phyloP scores from a whole-genome alignment of 2,113 vertebrate genomes.

The Natator depressus region DNA sequence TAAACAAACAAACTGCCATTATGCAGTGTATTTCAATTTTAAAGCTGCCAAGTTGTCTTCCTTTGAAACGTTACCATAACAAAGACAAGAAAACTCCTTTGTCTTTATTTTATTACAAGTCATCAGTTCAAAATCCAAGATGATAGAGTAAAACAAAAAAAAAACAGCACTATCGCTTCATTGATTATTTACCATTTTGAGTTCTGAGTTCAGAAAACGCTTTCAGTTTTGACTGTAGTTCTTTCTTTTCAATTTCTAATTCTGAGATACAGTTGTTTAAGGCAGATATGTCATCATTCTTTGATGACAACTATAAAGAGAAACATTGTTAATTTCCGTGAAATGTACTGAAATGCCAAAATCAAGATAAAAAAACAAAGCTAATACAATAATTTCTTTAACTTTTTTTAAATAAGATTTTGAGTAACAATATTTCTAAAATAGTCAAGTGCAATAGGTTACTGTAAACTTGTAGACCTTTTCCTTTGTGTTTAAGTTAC shows the following conservation, averaged over 20 bases:
- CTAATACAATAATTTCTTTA: not conserved
- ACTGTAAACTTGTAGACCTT: not conserved
- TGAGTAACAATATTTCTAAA: not conserved
- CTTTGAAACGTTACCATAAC: not conserved
- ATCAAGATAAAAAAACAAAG: not conserved
- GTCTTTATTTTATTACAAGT: not conserved
- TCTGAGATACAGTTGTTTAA: slow-evolving; percentile 79
- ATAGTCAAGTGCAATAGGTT: not conserved
- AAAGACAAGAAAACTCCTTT: not conserved
- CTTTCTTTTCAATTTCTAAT: slow-evolving; percentile 84
- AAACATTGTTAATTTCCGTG: not conserved
- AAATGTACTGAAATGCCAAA: not conserved
- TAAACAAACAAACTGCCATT: not conserved
- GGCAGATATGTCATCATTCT: slow-evolving; percentile 72
- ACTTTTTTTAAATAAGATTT: not conserved
- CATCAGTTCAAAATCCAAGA: not conserved
- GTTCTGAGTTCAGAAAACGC: slow-evolving; percentile 80
- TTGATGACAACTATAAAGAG: slow-evolving; percentile 76
- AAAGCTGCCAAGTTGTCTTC: not conserved
- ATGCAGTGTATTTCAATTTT: not conserved
- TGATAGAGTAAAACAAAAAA: not conserved
- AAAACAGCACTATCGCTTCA: not conserved
- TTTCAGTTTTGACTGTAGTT: slow-evolving; percentile 83
- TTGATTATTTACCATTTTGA: slow-evolving; percentile 81
- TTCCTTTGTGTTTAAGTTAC: not conserved